A percentile compares a stretch with the other conserved stretches of the same genome.
phyloP scores from a whole-genome alignment of 2,113 vertebrate genomes.

The Oncorhynchus mykiss region DNA sequence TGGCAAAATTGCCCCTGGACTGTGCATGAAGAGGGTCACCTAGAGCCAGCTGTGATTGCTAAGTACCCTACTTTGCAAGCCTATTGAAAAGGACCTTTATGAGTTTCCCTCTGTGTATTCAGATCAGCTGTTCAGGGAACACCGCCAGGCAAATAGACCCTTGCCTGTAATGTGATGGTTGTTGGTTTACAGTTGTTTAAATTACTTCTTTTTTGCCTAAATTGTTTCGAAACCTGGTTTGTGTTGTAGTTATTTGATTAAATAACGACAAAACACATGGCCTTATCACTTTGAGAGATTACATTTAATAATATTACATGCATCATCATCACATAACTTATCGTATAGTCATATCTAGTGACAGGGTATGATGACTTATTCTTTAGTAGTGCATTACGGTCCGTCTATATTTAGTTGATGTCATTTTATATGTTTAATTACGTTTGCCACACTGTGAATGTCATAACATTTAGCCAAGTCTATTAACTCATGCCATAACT shows the following conservation, averaged over 20 bases:
- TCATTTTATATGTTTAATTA: constrained; percentile 59
- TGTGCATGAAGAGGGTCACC: not conserved
- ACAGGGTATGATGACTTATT: not conserved
- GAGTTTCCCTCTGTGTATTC: not conserved
- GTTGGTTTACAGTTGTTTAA: not conserved
- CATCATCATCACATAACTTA: too few relatives aligned
- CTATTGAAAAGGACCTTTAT: not conserved
- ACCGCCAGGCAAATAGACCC: not conserved
- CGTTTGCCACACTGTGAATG: constrained; percentile 34
- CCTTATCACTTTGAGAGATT: too few relatives aligned
- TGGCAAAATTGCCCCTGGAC: not conserved
- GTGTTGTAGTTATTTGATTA: not conserved
- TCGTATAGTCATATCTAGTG: too few relatives aligned
- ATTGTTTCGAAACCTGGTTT: not conserved
- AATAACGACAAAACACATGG: too few relatives aligned
- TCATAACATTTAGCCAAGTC: constrained; percentile 39
- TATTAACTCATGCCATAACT: too few relatives aligned
- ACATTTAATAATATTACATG: not conserved
- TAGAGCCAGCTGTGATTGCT: not conserved
- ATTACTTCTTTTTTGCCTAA: not conserved
- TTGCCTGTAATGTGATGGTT: not conserved
- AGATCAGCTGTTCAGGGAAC: not conserved
- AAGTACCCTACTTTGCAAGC: not conserved
- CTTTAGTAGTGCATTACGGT: not conserved
- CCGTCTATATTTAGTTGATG: constrained; percentile 47